These are phyloP conservation scores for Choristoneura rosaceana DNA, from an alignment of 2,888 invertebrate species.

Conservation along the genomic window DNA sequence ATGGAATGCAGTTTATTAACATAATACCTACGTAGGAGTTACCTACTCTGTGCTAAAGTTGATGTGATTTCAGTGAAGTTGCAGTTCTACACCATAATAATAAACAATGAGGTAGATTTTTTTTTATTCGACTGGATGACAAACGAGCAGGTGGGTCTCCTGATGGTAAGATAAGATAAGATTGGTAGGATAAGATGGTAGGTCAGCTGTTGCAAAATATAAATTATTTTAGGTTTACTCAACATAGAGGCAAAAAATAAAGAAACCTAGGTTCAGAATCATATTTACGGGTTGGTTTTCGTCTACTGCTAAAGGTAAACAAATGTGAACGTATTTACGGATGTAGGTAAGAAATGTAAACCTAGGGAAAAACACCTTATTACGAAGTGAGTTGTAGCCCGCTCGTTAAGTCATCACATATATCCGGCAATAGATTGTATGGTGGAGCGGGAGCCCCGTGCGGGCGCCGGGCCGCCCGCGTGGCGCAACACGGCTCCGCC, in stretches of 20 bases:
- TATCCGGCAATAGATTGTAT: neutral
- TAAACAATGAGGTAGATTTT: neutral
- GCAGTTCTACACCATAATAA: neutral
- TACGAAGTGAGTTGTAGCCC: neutral
- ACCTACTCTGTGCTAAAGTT: neutral
- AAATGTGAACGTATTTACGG: neutral
- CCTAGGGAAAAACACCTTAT: neutral
- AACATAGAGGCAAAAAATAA: neutral
- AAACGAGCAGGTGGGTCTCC: no score
- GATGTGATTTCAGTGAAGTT: conserved; percentile 1
- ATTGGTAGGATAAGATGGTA: no score
- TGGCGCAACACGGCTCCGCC: conserved; percentile 40
- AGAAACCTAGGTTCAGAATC: neutral
- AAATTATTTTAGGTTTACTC: neutral
- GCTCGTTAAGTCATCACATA: neutral
- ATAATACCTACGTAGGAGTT: neutral
- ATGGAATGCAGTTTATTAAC: conserved; percentile 2
- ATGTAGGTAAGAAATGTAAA: neutral
- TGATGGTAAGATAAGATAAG: no score
- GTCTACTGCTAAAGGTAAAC: neutral
- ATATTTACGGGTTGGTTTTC: no score
- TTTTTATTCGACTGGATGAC: no score
- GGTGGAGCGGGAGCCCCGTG: neutral
- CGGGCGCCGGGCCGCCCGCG: conserved; percentile 8
- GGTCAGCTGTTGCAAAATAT: neutral